Evolutionary conservation across 2,113 vertebrate genomes (phyloP), one percentile per base, ranked within the genome.

Genomic region (Eira barbara): DNA sequence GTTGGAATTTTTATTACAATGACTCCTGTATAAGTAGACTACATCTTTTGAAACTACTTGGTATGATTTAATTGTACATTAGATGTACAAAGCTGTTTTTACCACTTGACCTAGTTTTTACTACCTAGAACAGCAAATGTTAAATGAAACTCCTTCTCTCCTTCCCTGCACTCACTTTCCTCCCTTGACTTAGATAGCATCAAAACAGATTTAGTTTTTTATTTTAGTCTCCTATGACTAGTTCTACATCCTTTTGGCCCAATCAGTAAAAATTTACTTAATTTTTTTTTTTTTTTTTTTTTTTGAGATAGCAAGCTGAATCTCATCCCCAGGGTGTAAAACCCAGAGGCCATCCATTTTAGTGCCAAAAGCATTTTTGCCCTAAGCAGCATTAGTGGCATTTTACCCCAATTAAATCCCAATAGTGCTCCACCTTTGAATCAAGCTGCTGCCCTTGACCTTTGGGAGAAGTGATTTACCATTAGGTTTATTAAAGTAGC

Each of bases 371-470:
- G 27, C 34, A 63, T 73, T 95, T 95, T 98, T 96, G 27, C 52
- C 67, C 84, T 98, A 96, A 98, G 79, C 67, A 94, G 96, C 78
- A 84, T 49, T 93, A 83, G 36, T 83, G 63, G 81, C 91, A 97
- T 98, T 98, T 98, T 98, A 95, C 92, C 59, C 96, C 95, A 97
- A 94, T 97, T 97, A 98, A 98, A 98, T 98, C 97, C 93, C 96
- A 97, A 87, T 95, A 97, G 96, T 98, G 86, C 94, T 95, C 94
- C 92, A 97, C 90, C 92, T 98, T 98, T 98, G 98, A 97, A 98
- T 98, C 97, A 98, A 97, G 88, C 78, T 97, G 94, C 92, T 98
- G 95, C 91, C 97, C 61, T 39, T 98, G 98, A 98, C 98, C 98
- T 98, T 98, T 98, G 97, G 93, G 86, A 6, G n/a, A 93, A 61